These are phyloP conservation scores for Nestor notabilis DNA, from an alignment of 2,113 vertebrate genomes.

Conservation along the genomic window DNA sequence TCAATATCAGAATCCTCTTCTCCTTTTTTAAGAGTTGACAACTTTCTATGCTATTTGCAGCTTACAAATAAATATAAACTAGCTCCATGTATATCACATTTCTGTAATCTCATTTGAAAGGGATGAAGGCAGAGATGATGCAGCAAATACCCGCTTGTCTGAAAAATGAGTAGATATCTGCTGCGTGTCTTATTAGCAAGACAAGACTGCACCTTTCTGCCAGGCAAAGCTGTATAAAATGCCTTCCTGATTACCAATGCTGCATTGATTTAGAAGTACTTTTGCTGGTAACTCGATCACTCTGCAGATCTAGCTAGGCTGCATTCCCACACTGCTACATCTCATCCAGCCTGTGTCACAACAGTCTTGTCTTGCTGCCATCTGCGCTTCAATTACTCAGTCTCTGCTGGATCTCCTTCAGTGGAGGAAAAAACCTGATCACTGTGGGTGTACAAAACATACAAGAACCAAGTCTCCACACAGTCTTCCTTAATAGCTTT, in stretches of 20 bases:
- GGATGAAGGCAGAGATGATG: not conserved
- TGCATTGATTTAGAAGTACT: not conserved
- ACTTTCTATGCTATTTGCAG: not conserved
- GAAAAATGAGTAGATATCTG: not conserved
- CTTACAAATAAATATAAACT: not conserved
- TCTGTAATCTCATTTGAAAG: not conserved
- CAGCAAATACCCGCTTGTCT: not conserved
- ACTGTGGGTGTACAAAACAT: not conserved
- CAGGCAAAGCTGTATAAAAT: not conserved
- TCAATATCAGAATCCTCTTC: not conserved
- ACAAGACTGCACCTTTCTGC: not conserved
- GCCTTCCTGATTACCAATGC: not conserved
- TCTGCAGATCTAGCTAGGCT: not conserved
- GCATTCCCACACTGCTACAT: not conserved
- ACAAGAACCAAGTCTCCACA: not conserved
- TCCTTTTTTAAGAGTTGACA: not conserved
- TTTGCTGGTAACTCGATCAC: not conserved
- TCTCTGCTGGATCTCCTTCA: not conserved
- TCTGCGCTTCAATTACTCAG: not conserved
- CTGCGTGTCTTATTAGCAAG: not conserved
- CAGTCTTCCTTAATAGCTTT: not conserved
- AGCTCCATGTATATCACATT: not conserved
- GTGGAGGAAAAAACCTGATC: not conserved
- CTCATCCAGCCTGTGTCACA: not conserved
- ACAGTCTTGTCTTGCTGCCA: not conserved